These are phyloP conservation scores for Grapholita molesta DNA, from an alignment of 1,140 invertebrate genomes.

Conservation along the genomic window DNA sequence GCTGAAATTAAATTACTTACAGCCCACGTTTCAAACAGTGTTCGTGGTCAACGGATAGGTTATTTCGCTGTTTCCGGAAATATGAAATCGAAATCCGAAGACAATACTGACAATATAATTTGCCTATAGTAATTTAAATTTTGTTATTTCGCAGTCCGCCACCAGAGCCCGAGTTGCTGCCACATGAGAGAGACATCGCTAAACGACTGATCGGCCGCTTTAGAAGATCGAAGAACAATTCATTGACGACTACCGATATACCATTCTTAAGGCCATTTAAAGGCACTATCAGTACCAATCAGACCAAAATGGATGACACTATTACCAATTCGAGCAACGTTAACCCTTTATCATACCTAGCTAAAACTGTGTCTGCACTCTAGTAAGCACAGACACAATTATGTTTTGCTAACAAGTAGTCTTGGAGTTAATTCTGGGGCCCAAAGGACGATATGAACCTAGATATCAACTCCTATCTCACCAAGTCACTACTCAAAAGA, in stretches of 20 bases:
- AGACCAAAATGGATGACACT: not conserved
- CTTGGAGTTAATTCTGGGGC: not conserved
- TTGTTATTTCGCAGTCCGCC: not conserved
- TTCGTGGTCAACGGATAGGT: no score
- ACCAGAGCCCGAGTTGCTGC: not conserved
- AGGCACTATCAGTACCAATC: not conserved
- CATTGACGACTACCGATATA: not conserved
- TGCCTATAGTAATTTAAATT: no score
- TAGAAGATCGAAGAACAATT: not conserved
- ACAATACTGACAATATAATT: no score
- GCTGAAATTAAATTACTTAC: no score
- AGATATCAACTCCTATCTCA: not conserved
- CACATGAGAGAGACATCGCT: not conserved
- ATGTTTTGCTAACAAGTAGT: not conserved
- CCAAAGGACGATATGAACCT: not conserved
- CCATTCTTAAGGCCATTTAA: constrained; percentile 1
- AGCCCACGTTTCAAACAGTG: no score
- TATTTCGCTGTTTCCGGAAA: no score
- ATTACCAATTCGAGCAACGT: not conserved
- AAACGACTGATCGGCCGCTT: not conserved
- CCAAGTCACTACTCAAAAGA: not conserved
- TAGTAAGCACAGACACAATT: not conserved
- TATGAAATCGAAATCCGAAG: no score
- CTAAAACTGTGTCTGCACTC: not conserved
- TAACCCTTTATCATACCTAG: not conserved